phyloP scores from a whole-genome alignment of 2,797 vertebrate genomes.

The Anas flavirostris region DNA sequence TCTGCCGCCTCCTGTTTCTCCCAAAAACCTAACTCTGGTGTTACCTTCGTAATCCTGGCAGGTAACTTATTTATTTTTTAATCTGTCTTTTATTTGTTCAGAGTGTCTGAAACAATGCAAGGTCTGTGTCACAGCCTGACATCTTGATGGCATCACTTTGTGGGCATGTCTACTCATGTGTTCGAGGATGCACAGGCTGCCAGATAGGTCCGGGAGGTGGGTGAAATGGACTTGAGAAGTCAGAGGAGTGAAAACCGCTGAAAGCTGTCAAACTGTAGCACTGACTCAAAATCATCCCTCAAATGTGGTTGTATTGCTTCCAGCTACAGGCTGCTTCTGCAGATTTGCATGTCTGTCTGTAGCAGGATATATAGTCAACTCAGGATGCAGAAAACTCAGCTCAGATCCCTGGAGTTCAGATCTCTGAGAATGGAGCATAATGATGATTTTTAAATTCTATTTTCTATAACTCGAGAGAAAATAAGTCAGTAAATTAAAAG shows the following conservation, averaged over 20 bases:
- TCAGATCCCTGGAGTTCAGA: background rate
- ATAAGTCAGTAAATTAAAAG: background rate
- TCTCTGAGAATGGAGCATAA: background rate
- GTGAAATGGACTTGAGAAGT: background rate
- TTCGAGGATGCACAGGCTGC: background rate
- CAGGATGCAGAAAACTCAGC: background rate
- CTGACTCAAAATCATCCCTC: conserved; percentile 3
- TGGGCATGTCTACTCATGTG: background rate
- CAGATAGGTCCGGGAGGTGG: background rate
- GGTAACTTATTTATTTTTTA: no score
- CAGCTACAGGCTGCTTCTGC: background rate
- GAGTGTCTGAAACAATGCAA: background rate
- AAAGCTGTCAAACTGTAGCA: background rate
- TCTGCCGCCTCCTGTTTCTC: background rate
- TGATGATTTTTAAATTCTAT: background rate
- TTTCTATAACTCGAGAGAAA: background rate
- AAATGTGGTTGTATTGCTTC: background rate
- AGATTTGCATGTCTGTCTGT: background rate
- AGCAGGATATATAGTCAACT: background rate
- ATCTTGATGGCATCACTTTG: background rate
- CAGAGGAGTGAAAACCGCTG: background rate
- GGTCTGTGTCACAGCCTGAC: background rate
- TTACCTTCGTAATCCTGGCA: background rate
- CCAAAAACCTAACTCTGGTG: background rate
- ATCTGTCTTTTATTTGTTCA: background rate